Base-by-base conservation (phyloP, 2,888 invertebrate species). In the Eueremaeus valkanovi region DNA sequence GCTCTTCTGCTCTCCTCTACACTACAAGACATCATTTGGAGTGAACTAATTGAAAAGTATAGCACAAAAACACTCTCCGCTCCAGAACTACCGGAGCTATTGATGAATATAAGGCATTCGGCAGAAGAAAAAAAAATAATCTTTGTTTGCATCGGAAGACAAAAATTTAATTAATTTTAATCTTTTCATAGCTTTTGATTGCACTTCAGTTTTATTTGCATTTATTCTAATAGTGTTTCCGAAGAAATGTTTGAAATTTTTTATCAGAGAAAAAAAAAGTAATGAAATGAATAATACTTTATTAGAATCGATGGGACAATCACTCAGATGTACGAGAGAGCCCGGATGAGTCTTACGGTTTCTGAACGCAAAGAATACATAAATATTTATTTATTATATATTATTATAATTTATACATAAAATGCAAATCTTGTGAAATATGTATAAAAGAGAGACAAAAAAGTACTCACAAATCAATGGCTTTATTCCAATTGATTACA, bases 401-500 rank as follows among this genome's bases (percentile, higher is more conserved):
- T 16, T 11, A 36, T 55, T 55, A 16, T 5, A 55, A 11, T 58
- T 16, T 27, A 58, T 8, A 55, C 29, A 40, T 5, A 58, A 27
- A 36, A n/a, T 66, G 21, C 45, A 51, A 31, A 61, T 92, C 9
- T 31, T 58, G 29, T 5, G 29, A 29, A 58, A 58, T 29, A 58
- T n/a, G n/a, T n/a, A n/a, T n/a, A n/a, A n/a, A n/a, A n/a, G n/a
- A n/a, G n/a, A n/a, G n/a, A n/a, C n/a, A n/a, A n/a, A n/a, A n/a
- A n/a, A n/a, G n/a, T n/a, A n/a, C 93, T 92, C 86, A 98, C 96
- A 96, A 88, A 90, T 98, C 99, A 85, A 99, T 98, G 82, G 97
- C 95, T 87, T 99, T 99, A 88, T 99, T 99, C 99, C 99, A 99
- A 88, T 98, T 97, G 88, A 99, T 95, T 85, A 96, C 89, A 87